Evolutionary conservation across 2,113 vertebrate genomes (phyloP).

Genomic region (Lycaon pictus): DNA sequence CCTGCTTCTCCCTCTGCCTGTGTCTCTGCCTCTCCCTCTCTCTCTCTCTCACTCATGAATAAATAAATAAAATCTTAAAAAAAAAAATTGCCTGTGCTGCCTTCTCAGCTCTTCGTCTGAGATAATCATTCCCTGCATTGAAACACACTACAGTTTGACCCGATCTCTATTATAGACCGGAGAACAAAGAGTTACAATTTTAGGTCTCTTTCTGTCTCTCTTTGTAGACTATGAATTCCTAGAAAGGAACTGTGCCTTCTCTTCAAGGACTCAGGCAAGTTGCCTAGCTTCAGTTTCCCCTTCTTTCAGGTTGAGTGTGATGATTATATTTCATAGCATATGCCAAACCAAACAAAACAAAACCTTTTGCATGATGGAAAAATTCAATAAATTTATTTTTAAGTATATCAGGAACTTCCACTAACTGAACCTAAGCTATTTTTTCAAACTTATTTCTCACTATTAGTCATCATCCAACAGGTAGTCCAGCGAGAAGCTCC

Average conservation of each 20-base stretch:
- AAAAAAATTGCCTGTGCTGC: neutral
- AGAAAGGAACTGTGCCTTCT: neutral
- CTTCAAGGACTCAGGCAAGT: neutral
- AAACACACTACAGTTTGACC: neutral
- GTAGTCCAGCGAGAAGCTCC: neutral
- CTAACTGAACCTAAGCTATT: neutral
- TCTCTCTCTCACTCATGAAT: no score
- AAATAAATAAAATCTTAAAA: no score
- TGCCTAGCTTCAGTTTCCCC: neutral
- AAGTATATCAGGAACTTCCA: neutral
- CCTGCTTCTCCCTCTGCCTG: no score
- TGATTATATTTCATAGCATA: neutral
- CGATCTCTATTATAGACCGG: neutral
- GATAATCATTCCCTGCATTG: neutral
- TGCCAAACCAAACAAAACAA: neutral
- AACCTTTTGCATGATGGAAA: neutral
- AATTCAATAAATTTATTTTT: neutral
- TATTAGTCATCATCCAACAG: neutral
- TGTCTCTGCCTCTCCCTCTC: no score
- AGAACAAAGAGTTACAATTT: neutral
- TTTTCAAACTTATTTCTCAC: neutral
- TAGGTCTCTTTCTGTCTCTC: neutral
- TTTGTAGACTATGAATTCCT: neutral
- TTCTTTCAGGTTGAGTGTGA: neutral
- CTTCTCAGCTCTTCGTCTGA: neutral